Conservation (phyloP, 2,113 vertebrate species). For the Scophthalmus maximus region DNA sequence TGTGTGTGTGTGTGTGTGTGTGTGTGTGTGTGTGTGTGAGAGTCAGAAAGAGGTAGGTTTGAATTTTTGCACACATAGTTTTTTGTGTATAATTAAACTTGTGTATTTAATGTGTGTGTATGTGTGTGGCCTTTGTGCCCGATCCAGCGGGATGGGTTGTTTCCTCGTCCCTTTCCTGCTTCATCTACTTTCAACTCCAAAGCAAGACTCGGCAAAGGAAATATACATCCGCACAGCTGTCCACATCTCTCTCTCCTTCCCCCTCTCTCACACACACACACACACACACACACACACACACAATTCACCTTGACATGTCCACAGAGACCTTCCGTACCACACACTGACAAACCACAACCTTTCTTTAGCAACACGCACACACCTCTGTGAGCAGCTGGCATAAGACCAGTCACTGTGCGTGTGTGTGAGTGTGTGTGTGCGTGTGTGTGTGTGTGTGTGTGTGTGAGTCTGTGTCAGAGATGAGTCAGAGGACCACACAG, state of each 20-base stretch:
- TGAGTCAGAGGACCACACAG: constrained; percentile 75
- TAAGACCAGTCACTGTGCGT: constrained; percentile 21
- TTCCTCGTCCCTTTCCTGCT: constrained; percentile 78
- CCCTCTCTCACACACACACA: not conserved
- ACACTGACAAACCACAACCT: constrained; percentile 39
- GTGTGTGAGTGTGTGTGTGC: constrained; percentile 4
- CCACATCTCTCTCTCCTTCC: not conserved
- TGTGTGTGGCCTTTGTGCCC: constrained; percentile 13
- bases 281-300: constrained; percentile 3
- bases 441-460: constrained; percentile 12
- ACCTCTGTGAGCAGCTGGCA: constrained; percentile 31
- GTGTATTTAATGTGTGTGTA: not conserved
- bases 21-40: constrained; percentile 1
- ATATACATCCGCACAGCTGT: constrained; percentile 42
- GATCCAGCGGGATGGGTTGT: constrained; percentile 74
- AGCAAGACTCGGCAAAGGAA: constrained; percentile 54
- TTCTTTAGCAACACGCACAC: constrained; percentile 40
- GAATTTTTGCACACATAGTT: not conserved
- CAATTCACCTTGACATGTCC: constrained; percentile 37
- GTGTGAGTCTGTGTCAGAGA: constrained; percentile 17
- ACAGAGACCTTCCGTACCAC: constrained; percentile 31
- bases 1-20: not conserved
- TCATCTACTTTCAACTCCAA: constrained; percentile 76
- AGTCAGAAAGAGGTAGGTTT: not conserved
- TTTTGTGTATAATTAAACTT: not conserved